These are phyloP conservation scores for Acanthaster planci DNA, from an alignment of 35 echinoderm and acorn worm species.

Conservation along the genomic window DNA sequence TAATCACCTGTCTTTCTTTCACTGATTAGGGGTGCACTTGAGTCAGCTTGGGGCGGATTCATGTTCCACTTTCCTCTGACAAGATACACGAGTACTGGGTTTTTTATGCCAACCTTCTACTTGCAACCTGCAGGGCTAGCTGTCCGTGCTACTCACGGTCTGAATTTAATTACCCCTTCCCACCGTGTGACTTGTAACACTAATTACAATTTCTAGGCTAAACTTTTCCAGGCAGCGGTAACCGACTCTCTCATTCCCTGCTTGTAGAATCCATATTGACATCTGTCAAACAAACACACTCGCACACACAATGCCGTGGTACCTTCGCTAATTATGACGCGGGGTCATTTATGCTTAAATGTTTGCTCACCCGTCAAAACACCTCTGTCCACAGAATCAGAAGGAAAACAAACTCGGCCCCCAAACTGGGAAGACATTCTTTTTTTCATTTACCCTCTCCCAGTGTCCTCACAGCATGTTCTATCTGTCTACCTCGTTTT, in stretches of 20 bases:
- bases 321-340: constrained; percentile 8
- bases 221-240: background rate
- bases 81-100: too few relatives aligned
- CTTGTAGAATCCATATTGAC: constrained; percentile 2
- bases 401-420: constrained; percentile 8
- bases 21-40: too few relatives aligned
- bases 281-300: constrained; percentile 9
- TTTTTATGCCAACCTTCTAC: too few relatives aligned
- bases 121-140: too few relatives aligned
- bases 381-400: background rate
- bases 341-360: background rate
- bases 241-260: background rate
- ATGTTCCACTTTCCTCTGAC: too few relatives aligned
- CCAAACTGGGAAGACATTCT: too few relatives aligned
- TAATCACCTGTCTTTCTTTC: too few relatives aligned
- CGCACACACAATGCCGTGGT: background rate
- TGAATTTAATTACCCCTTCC: background rate
- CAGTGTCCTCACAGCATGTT: too few relatives aligned
- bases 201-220: background rate
- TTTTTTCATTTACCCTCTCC: too few relatives aligned
- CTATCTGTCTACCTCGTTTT: too few relatives aligned
- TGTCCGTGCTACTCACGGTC: too few relatives aligned
- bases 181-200: constrained; percentile 11
- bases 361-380: constrained; percentile 30
- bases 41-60: too few relatives aligned